Evolutionary conservation across 1,140 invertebrate genomes (phyloP).

Genomic region (Drosophila busckii): DNA sequence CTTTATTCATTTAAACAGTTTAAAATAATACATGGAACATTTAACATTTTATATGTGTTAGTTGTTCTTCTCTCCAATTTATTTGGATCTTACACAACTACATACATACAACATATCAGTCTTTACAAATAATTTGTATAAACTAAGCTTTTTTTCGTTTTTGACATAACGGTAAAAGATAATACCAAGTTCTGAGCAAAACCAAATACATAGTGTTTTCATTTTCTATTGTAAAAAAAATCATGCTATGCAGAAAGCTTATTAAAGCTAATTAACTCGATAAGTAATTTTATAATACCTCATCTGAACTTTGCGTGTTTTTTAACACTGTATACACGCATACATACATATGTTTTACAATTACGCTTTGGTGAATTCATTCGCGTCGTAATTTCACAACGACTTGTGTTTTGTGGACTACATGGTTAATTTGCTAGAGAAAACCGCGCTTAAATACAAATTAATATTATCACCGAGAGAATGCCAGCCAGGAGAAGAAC

Average conservation of each 20-base stretch:
- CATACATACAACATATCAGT: slow-evolving; percentile 67
- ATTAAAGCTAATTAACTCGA: slow-evolving; percentile 7
- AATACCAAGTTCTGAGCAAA: slow-evolving; percentile 59
- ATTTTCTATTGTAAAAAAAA: slow-evolving; percentile 36
- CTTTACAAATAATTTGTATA: slow-evolving; percentile 71
- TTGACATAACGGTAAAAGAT: slow-evolving; percentile 23
- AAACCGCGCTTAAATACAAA: slow-evolving; percentile 53
- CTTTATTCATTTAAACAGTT: slow-evolving; percentile 45
- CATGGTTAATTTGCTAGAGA: slow-evolving; percentile 20
- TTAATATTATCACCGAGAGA: slow-evolving; percentile 67
- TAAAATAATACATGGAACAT: slow-evolving; percentile 56
- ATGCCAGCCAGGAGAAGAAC: slow-evolving; percentile 68
- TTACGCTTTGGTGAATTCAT: slow-evolving; percentile 48
- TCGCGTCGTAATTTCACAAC: slow-evolving; percentile 68
- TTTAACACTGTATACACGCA: slow-evolving; percentile 33
- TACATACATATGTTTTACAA: slow-evolving; percentile 47
- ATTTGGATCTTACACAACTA: slow-evolving; percentile 43
- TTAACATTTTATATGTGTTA: slow-evolving; percentile 21
- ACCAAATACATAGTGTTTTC: slow-evolving; percentile 33
- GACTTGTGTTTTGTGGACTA: slow-evolving; percentile 11
- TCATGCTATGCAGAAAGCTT: slow-evolving; percentile 4
- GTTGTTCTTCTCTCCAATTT: slow-evolving; percentile 34
- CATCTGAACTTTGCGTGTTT: slow-evolving; percentile 29
- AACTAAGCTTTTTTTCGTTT: slow-evolving; percentile 34
- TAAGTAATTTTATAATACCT: slow-evolving; percentile 48